Percentiles rank a stretch among this genome's conserved stretches.
phyloP scores from a whole-genome alignment of 2,797 vertebrate genomes.

The Microctenopoma lineatum region DNA sequence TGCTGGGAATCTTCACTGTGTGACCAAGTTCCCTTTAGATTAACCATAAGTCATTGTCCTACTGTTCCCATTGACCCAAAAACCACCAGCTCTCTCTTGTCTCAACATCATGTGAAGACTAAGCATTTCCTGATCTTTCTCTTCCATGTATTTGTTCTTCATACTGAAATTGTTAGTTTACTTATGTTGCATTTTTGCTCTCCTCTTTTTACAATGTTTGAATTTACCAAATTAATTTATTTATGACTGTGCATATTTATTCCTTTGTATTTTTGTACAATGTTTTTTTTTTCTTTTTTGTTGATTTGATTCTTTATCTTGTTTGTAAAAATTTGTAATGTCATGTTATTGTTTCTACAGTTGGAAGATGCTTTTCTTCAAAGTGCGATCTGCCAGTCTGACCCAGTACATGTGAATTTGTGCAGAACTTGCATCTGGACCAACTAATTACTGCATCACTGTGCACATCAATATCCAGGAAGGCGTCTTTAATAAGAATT shows the following conservation, averaged over 20 bases:
- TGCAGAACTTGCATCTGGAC: slow-evolving; percentile 53
- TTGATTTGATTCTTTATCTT: slow-evolving; percentile 37
- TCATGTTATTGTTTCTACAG: slow-evolving; percentile 52
- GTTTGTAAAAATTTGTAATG: slow-evolving; percentile 51
- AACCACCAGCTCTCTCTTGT: slow-evolving; percentile 16
- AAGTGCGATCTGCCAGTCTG: slow-evolving; percentile 49
- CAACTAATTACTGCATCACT: slow-evolving; percentile 45
- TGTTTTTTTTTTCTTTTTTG: slow-evolving; percentile 53
- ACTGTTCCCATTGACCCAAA: slow-evolving; percentile 17
- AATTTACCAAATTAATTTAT: slow-evolving; percentile 84
- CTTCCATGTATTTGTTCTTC: slow-evolving; percentile 50
- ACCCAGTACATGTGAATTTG: slow-evolving; percentile 58
- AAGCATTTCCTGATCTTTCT: slow-evolving; percentile 43
- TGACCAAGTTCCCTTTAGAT: slow-evolving; percentile 26
- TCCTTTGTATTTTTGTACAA: slow-evolving; percentile 80
- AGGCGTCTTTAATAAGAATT: slow-evolving; percentile 13
- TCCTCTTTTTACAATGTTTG: slow-evolving; percentile 69
- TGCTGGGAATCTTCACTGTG: slow-evolving; percentile 13
- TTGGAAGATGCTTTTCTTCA: slow-evolving; percentile 30
- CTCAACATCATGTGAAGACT: slow-evolving; percentile 15
- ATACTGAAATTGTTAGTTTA: slow-evolving; percentile 71
- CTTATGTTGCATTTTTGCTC: slow-evolving; percentile 55
- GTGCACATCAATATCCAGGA: slow-evolving; percentile 39
- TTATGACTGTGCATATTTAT: slow-evolving; percentile 83
- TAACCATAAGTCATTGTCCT: slow-evolving; percentile 8